Evolutionary conservation across 2,797 vertebrate genomes (phyloP).

Genomic region (Alauda arvensis): DNA sequence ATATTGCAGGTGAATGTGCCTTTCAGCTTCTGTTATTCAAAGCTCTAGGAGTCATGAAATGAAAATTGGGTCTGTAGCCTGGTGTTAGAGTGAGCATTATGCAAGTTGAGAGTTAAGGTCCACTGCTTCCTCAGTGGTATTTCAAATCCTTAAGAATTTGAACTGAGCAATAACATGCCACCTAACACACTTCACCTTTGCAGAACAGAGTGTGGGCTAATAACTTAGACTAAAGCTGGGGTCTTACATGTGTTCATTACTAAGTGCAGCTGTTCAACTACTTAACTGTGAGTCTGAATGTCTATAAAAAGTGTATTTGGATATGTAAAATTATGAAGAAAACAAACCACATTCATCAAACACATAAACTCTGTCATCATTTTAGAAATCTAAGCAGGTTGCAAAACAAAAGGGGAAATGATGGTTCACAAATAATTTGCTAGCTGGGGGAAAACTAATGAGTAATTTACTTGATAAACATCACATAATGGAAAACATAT

Average conservation of each 20-base stretch:
- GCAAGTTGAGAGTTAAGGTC: background rate
- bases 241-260: background rate
- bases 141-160: background rate
- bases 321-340: background rate
- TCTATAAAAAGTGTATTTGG: background rate
- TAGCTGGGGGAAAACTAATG: conserved; percentile 14
- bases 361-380: background rate
- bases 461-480: conserved; percentile 43
- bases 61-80: background rate
- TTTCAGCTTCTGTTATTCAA: background rate
- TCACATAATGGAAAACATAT: conserved; percentile 6
- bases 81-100: background rate
- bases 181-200: background rate
- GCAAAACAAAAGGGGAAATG: conserved; percentile 9
- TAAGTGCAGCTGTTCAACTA: background rate
- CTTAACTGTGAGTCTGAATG: background rate
- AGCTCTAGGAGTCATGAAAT: background rate
- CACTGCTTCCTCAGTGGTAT: background rate
- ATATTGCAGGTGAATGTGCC: background rate
- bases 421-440: conserved; percentile 35
- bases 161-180: background rate
- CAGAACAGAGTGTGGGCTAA: background rate
- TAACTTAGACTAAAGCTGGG: background rate
- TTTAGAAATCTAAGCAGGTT: conserved; percentile 1
- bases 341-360: background rate